Percentiles rank a stretch among this genome's conserved stretches.
Conservation (phyloP, 2,113 vertebrate species). For the Mionectes macconnelli region DNA sequence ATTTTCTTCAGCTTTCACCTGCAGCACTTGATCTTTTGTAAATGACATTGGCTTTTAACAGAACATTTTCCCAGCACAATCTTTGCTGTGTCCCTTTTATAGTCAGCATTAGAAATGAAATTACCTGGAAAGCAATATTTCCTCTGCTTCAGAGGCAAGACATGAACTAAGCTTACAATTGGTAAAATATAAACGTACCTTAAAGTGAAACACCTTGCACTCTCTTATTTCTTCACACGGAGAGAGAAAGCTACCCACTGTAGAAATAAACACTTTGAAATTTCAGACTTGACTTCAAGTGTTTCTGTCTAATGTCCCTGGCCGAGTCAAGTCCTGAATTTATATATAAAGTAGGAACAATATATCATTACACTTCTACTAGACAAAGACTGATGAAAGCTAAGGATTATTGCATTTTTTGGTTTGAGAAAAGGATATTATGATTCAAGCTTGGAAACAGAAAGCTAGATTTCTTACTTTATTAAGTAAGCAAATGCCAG, state of each 20-base stretch:
- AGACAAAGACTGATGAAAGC: neutral
- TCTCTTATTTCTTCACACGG: neutral
- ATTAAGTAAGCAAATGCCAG: neutral
- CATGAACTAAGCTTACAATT: neutral
- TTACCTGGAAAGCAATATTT: neutral
- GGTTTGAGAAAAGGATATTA: neutral
- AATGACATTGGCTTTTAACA: neutral
- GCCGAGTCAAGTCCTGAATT: neutral
- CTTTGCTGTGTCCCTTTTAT: neutral
- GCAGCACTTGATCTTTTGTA: neutral
- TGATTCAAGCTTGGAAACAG: neutral
- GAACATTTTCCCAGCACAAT: neutral
- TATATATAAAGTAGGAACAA: neutral
- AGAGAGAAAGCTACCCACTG: neutral
- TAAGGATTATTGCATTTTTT: neutral
- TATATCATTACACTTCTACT: neutral
- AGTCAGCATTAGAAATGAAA: neutral
- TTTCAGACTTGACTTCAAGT: neutral
- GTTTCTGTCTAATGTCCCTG: neutral
- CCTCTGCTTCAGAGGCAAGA: neutral
- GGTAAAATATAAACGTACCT: neutral
- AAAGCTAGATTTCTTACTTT: neutral
- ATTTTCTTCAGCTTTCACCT: neutral
- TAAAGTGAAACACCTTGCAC: neutral
- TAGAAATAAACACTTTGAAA: neutral